Conservation (phyloP, 2,888 invertebrate genomes). For the Noctua comes region DNA sequence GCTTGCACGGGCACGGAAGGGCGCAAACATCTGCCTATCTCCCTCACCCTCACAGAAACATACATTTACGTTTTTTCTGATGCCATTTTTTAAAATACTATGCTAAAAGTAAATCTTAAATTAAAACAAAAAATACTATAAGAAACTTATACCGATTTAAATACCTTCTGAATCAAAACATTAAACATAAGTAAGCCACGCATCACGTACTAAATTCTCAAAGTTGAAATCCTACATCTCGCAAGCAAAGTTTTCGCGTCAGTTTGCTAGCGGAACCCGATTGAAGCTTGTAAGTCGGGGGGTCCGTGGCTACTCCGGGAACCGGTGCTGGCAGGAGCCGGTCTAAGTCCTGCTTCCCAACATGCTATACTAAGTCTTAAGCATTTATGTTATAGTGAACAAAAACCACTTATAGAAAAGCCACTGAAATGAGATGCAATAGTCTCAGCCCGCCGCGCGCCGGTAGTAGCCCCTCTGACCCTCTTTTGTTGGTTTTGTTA, state of each 20-base stretch:
- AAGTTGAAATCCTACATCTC: conserved; percentile 34
- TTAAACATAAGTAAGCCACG: not conserved
- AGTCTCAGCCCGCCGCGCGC: conserved; percentile 36
- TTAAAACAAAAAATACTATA: not conserved
- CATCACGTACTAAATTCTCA: not conserved
- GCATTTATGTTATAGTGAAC: conserved; percentile 11
- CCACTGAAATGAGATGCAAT: conserved; percentile 16
- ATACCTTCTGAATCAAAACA: conserved; percentile 11
- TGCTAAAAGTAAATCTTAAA: not conserved
- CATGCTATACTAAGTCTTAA: conserved; percentile 4
- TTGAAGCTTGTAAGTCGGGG: not conserved
- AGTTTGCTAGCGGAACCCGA: not conserved
- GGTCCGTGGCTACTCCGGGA: conserved; percentile 57
- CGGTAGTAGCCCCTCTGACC: conserved; percentile 46
- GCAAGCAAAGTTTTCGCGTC: conserved; percentile 18
- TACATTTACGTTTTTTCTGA: not conserved
- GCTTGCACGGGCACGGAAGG: too few species aligned
- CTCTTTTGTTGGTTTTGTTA: conserved; percentile 29
- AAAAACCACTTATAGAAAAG: not conserved
- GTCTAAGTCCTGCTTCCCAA: conserved; percentile 32
- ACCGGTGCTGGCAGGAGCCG: conserved; percentile 48
- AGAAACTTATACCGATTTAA: accelerated
- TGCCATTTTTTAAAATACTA: not conserved
- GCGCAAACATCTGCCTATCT: conserved; percentile 7
- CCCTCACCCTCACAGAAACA: conserved; percentile 5